Evolutionary conservation across 1,140 invertebrate genomes (phyloP).

Genomic region (Orchesella cincta): DNA sequence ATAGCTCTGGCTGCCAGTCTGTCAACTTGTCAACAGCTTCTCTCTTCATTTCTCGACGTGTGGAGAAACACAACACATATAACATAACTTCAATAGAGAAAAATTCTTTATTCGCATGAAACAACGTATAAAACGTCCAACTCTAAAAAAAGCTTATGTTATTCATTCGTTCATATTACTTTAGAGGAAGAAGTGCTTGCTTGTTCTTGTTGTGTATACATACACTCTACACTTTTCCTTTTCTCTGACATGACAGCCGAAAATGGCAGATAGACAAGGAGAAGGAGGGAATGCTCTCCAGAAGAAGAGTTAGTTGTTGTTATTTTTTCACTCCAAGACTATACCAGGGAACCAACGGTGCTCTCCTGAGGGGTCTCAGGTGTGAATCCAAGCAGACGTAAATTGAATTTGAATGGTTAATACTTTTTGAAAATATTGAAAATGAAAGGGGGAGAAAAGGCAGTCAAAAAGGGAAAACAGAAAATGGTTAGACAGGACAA

Average conservation of each 20-base stretch:
- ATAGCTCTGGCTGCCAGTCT: not conserved
- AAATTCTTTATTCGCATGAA: not conserved
- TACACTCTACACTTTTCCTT: not conserved
- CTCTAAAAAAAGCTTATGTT: too few species aligned
- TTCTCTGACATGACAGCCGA: not conserved
- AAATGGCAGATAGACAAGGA: not conserved
- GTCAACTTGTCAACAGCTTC: conserved; percentile 1
- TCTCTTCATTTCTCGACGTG: conserved; percentile 16
- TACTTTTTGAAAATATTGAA: conserved; percentile 27
- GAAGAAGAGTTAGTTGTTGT: too few species aligned
- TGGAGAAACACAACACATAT: too few species aligned
- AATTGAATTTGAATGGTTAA: conserved; percentile 29
- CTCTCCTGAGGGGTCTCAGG: conserved; percentile 24
- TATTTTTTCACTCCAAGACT: too few species aligned
- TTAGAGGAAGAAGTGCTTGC: too few species aligned
- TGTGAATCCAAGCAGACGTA: conserved; percentile 23
- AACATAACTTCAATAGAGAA: not conserved
- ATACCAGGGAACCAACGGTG: not conserved
- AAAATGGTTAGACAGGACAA: not conserved
- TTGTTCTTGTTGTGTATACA: too few species aligned
- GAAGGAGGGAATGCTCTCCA: too few species aligned
- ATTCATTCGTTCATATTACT: too few species aligned
- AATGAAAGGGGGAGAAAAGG: conserved; percentile 7
- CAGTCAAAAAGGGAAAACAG: not conserved
- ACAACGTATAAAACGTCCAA: too few species aligned